A percentile compares a stretch with the other conserved stretches of the same genome.
Evolutionary conservation across 2,113 vertebrate genomes (phyloP).

Genomic region (Ptychochromis oligacanthus): DNA sequence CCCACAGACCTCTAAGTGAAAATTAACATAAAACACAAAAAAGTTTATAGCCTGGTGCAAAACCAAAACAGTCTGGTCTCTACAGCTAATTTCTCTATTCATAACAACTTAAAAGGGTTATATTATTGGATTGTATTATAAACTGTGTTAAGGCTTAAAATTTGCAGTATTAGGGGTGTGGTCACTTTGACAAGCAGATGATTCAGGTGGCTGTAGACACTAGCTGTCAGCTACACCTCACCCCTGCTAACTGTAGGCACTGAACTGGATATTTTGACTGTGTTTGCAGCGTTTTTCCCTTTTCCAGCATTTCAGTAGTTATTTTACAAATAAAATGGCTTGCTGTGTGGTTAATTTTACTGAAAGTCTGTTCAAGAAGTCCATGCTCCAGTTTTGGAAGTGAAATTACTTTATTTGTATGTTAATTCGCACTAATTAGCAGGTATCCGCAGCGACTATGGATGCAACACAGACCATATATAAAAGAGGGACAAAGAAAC

Average conservation of each 20-base stretch:
- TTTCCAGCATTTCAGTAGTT: neutral
- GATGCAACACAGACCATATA: neutral
- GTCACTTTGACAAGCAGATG: too few relatives aligned
- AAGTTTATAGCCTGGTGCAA: neutral
- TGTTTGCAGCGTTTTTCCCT: neutral
- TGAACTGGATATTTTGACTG: neutral
- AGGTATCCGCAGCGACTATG: neutral
- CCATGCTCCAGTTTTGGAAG: neutral
- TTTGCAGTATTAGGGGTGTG: too few relatives aligned
- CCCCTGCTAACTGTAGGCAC: neutral
- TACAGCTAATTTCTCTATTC: neutral
- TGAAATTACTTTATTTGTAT: neutral
- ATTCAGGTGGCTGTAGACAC: neutral
- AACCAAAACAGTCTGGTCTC: neutral
- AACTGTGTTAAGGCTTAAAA: neutral
- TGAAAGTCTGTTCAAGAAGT: neutral
- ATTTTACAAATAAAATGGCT: too few relatives aligned
- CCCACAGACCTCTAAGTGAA: too few relatives aligned
- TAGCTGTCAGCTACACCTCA: neutral
- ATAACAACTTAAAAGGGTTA: neutral
- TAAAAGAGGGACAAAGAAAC: neutral
- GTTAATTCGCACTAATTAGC: neutral
- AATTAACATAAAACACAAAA: too few relatives aligned
- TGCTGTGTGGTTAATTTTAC: too few relatives aligned
- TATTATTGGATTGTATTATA: neutral